Base-by-base conservation (phyloP, 1,140 invertebrate genomes). In the Aphelenchoides fujianensis region DNA sequence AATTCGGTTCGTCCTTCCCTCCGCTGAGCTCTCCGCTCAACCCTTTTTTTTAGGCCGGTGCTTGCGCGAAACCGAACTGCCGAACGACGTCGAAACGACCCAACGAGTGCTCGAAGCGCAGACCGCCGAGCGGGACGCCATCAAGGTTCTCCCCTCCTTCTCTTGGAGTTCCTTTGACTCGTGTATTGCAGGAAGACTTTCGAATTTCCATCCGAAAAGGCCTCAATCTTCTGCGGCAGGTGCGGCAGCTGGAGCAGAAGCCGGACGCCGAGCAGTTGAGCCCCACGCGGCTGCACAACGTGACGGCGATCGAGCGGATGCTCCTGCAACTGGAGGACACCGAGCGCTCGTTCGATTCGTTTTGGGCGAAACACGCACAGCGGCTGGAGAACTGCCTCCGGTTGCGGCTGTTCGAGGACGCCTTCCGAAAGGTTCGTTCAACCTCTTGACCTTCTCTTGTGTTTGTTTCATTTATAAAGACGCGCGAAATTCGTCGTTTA, bases 251-350 rank as follows among this genome's bases (percentile, higher is more conserved):
- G 73, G 67, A 81, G 76, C 57, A 80, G 74, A 73, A 85, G 82
- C 77, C 79, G 1, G 66, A 62, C n/a, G 48, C 71, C 27, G 74
- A 77, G 69, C 74, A 85, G 71, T 75, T 83, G 72, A 63, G 88
- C 91, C 81, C 80, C 27, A 85, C 74, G 85, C 90, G 90, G 76
- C 89, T 92, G 67, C 91, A 92, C 77, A 95, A 96, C 87, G 91
- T 95, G 57, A 90, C 92, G 71, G 91, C 93, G 66, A 90, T 96
- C 71, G 92, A 96, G 87, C 91, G 92, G 85, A 89, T 96, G 84
- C 87, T 97, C 53, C 90, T 94, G 34, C 93, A 97, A 87, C 87
- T 97, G 77, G 93, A 95, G 85, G 94, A 97, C 88, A 96, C 93
- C 68, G 92, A 95, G 86, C 89, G 89, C 77, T 91, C 91, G 63